These are phyloP conservation scores for Thinocorus orbignyianus DNA, from an alignment of 2,113 vertebrate genomes.

Conservation along the genomic window DNA sequence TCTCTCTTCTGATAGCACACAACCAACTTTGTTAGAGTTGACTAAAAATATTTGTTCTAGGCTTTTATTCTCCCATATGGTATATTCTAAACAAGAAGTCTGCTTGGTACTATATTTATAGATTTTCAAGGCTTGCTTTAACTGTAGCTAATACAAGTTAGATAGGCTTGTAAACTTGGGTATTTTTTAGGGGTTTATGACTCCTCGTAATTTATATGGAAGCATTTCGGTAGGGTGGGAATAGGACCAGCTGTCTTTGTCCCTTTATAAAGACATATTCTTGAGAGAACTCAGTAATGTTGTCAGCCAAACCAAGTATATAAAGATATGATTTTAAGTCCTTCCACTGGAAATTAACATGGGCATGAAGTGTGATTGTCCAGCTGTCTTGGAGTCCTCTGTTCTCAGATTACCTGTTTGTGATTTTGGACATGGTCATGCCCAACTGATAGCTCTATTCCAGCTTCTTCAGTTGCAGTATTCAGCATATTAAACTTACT, in stretches of 20 bases:
- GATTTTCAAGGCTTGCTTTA: background rate
- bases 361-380: background rate
- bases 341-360: background rate
- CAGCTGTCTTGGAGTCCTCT: background rate
- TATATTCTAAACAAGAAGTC: background rate
- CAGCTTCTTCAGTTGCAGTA: background rate
- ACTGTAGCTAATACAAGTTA: background rate
- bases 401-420: background rate
- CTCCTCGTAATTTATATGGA: background rate
- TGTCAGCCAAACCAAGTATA: background rate
- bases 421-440: background rate
- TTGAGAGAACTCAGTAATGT: background rate
- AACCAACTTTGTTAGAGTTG: background rate
- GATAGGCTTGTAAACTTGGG: background rate
- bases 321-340: background rate
- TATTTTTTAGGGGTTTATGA: background rate
- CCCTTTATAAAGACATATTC: background rate
- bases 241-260: background rate
- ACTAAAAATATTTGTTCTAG: background rate
- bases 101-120: background rate
- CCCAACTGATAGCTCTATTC: background rate
- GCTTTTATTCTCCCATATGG: background rate
- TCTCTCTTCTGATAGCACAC: background rate
- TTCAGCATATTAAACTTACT: background rate
- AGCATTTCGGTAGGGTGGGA: background rate